phyloP scores from a whole-genome alignment of 2,888 invertebrate species.

The Andricus curvator region DNA sequence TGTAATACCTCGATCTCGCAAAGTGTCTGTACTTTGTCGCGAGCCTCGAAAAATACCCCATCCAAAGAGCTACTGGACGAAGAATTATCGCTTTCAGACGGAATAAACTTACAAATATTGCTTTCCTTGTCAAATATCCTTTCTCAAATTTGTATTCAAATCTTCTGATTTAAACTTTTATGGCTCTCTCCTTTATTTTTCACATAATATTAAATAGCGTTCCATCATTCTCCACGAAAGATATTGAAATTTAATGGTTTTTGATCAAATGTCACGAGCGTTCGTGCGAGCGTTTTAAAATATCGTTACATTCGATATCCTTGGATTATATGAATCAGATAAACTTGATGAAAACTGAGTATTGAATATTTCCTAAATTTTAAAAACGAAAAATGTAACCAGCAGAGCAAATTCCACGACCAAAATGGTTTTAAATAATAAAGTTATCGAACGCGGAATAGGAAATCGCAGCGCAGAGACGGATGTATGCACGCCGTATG shows the following conservation, averaged over 20 bases:
- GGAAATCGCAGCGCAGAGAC: conserved; percentile 16
- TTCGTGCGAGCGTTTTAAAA: background rate
- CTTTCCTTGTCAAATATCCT: background rate
- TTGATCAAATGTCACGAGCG: background rate
- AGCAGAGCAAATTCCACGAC: background rate
- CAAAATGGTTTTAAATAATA: conserved; percentile 21
- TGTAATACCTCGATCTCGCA: conserved; percentile 13
- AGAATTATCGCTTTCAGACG: background rate
- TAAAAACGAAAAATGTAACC: background rate
- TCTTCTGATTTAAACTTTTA: background rate
- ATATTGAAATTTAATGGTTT: background rate
- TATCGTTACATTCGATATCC: background rate
- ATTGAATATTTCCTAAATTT: background rate
- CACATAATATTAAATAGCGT: background rate
- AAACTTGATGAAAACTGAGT: background rate
- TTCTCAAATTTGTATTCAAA: background rate
- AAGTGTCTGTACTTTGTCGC: conserved; percentile 6
- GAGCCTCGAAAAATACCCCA: background rate
- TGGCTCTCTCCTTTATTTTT: background rate
- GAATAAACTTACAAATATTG: background rate
- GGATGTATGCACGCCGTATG: background rate
- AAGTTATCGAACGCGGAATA: background rate
- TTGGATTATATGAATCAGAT: background rate
- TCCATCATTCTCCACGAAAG: background rate
- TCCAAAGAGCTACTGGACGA: background rate